phyloP scores from a whole-genome alignment of 2,888 invertebrate genomes.

The Chymomyza fuscimana region DNA sequence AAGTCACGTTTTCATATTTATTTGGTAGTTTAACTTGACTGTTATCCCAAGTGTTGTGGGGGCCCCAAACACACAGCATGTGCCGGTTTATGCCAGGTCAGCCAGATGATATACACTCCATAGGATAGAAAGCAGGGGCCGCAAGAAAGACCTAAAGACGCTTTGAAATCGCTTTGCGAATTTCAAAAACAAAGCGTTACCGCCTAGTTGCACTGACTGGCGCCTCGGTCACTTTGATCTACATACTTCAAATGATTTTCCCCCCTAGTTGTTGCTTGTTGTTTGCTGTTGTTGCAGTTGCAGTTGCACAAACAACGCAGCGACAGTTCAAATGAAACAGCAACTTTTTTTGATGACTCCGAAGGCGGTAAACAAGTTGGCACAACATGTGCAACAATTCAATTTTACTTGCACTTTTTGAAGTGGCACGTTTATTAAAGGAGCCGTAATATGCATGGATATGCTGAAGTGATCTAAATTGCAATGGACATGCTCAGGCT shows the following conservation, averaged over 20 bases:
- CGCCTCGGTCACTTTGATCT: conserved; percentile 71
- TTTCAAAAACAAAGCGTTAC: conserved; percentile 12
- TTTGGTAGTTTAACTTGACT: conserved; percentile 48
- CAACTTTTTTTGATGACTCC: conserved; percentile 55
- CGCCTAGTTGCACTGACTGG: conserved; percentile 26
- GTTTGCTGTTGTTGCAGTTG: conserved; percentile 43
- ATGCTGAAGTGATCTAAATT: conserved; percentile 1
- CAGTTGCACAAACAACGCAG: conserved; percentile 68
- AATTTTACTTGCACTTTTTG: conserved; percentile 13
- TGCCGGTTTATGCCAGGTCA: conserved; percentile 68
- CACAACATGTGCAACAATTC: conserved; percentile 40
- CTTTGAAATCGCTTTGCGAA: conserved; percentile 42
- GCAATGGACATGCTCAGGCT: background rate
- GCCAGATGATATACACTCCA: conserved; percentile 25
- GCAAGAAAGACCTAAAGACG: background rate
- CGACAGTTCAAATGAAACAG: conserved; percentile 69
- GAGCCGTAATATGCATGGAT: background rate
- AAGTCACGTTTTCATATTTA: conserved; percentile 66
- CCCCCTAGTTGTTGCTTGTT: conserved; percentile 34
- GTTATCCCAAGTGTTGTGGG: background rate
- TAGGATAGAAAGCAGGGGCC: background rate
- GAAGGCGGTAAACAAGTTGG: conserved; percentile 60
- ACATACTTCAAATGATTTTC: conserved; percentile 69
- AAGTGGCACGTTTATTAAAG: background rate
- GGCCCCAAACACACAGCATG: conserved; percentile 37